These are phyloP conservation scores for Calliphora vomitoria DNA, from an alignment of 2,888 invertebrate genomes.

Conservation along the genomic window DNA sequence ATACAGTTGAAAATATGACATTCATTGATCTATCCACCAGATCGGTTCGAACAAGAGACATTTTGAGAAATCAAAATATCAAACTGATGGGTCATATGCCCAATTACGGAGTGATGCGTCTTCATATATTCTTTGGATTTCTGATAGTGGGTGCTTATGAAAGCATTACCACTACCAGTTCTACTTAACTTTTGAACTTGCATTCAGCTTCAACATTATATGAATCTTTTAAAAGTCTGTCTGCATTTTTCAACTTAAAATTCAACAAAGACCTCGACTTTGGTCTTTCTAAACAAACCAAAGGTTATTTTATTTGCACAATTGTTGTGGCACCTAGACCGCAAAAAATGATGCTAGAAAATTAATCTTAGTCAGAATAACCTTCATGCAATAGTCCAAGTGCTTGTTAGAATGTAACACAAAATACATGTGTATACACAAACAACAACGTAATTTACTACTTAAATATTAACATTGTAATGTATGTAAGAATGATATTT, in stretches of 20 bases:
- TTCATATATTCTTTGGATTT: no score
- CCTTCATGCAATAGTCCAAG: neutral
- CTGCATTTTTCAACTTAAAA: neutral
- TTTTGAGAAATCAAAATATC: no score
- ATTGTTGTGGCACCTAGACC: neutral
- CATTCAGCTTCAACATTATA: no score
- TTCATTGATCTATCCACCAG: no score
- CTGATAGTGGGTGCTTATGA: no score
- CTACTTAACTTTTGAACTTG: no score
- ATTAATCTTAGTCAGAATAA: conserved; percentile 10
- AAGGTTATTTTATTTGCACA: conserved; percentile 14
- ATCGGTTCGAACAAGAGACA: no score
- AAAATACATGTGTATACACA: neutral
- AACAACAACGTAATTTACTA: conserved; percentile 31
- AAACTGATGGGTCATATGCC: no score
- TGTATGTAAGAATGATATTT: conserved; percentile 20
- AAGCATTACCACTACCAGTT: no score
- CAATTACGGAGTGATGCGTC: no score
- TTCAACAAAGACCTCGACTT: conserved; percentile 6
- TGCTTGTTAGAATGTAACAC: neutral
- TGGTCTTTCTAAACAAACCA: neutral
- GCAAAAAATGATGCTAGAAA: conserved; percentile 17
- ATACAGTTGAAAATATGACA: no score
- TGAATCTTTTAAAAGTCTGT: neutral
- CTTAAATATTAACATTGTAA: conserved; percentile 42